Evolutionary conservation across 2,888 invertebrate species (phyloP).

Genomic region (Marronus borbonicus): DNA sequence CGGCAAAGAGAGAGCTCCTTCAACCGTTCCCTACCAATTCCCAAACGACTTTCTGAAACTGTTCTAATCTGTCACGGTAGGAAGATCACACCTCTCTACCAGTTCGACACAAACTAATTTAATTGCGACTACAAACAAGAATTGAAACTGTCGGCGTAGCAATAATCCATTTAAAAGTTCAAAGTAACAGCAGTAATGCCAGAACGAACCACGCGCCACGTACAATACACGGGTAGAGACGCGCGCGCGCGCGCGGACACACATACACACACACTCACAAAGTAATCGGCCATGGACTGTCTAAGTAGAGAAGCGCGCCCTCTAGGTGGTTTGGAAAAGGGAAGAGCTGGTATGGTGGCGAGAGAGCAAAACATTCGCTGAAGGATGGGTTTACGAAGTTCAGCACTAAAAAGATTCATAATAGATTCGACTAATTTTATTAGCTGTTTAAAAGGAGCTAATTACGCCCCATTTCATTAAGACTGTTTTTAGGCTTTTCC

Average conservation of each 20-base stretch:
- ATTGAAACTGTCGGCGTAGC: constrained; percentile 52
- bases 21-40: constrained; percentile 17
- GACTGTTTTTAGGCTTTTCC: constrained; percentile 49
- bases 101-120: constrained; percentile 49
- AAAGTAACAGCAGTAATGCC: constrained; percentile 45
- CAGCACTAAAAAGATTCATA: constrained; percentile 52
- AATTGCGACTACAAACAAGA: constrained; percentile 53
- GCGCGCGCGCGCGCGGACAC: not conserved
- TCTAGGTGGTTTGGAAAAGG: not conserved
- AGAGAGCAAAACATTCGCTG: constrained; percentile 29
- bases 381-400: constrained; percentile 40
- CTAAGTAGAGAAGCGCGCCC: not conserved
- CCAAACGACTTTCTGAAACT: constrained; percentile 45
- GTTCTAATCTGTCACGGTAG: constrained; percentile 50
- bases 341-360: not conserved
- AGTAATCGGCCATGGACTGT: constrained; percentile 10
- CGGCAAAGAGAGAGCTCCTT: constrained; percentile 3
- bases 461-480: constrained; percentile 51
- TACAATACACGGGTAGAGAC: constrained; percentile 18
- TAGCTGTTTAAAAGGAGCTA: constrained; percentile 51
- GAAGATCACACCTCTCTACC: constrained; percentile 49
- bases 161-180: constrained; percentile 54
- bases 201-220: constrained; percentile 26
- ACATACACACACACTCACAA: not conserved
- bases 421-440: constrained; percentile 52